Evolutionary conservation across 2,888 invertebrate species (phyloP).

Genomic region (Stenchaetothrips biformis): DNA sequence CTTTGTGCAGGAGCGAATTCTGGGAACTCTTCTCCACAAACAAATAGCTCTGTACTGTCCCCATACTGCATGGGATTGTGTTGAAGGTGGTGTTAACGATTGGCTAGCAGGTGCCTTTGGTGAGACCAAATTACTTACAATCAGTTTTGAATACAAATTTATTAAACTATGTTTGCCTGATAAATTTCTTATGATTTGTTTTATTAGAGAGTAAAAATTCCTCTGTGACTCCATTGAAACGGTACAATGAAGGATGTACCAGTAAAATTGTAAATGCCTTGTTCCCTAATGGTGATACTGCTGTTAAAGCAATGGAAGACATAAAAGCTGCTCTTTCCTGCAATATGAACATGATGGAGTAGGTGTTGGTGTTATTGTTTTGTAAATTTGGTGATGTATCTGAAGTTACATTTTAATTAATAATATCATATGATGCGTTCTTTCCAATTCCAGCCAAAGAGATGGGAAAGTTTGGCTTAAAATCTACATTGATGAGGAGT

Average conservation of each 20-base stretch:
- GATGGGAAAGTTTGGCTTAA: background rate
- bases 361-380: background rate
- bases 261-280: background rate
- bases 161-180: background rate
- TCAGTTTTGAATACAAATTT: too few relatives aligned
- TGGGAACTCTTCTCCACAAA: conserved; percentile 72
- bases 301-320: background rate
- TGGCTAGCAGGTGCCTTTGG: conserved; percentile 75
- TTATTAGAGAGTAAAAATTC: background rate
- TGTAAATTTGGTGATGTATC: background rate
- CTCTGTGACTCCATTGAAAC: background rate
- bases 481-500: background rate
- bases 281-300: background rate
- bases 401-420: too few relatives aligned
- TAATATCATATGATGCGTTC: too few relatives aligned
- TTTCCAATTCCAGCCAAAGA: background rate
- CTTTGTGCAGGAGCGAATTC: conserved; percentile 65
- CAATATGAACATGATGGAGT: background rate
- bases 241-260: background rate
- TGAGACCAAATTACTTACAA: conserved; percentile 31
- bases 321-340: background rate
- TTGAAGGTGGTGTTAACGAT: conserved; percentile 82
- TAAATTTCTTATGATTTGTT: background rate
- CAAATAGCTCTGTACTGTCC: conserved; percentile 88
- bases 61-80: conserved; percentile 85